Evolutionary conservation across 2,113 vertebrate genomes (phyloP).

Genomic region (Mormoops blainvillei): DNA sequence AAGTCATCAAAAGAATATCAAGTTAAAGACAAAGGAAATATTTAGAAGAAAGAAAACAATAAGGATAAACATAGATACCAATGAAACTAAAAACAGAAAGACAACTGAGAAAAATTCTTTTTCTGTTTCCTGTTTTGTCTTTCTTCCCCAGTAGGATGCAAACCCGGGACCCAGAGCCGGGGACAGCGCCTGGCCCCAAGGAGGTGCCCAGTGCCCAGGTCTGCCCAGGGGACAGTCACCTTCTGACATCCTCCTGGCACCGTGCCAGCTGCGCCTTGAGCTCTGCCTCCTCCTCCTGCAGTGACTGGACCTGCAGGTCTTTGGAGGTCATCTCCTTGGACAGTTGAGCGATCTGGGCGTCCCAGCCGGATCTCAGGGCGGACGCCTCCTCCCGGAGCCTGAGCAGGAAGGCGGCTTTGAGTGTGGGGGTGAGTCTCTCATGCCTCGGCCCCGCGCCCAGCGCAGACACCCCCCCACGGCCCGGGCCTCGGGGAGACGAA

Average conservation of each 20-base stretch:
- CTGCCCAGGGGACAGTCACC: conserved; percentile 65
- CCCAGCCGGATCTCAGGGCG: conserved; percentile 73
- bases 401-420: neutral
- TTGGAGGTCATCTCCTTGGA: conserved; percentile 80
- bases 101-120: neutral
- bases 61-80: fast-evolving
- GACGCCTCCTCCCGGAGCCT: conserved; percentile 79
- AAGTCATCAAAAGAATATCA: neutral
- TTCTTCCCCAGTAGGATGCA: neutral
- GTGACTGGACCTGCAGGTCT: conserved; percentile 79
- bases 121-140: neutral
- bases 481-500: neutral
- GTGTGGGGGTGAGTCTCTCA: neutral
- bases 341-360: conserved; percentile 78
- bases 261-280: conserved; percentile 76
- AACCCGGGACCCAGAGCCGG: neutral
- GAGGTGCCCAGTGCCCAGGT: fast-evolving
- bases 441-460: fast-evolving
- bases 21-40: neutral
- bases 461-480: neutral
- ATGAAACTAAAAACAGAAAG: neutral
- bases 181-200: too few relatives aligned
- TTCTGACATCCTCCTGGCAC: conserved; percentile 79
- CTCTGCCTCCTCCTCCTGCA: conserved; percentile 73
- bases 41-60: neutral